phyloP scores from a whole-genome alignment of 2,113 vertebrate genomes.

The Morone saxatilis region DNA sequence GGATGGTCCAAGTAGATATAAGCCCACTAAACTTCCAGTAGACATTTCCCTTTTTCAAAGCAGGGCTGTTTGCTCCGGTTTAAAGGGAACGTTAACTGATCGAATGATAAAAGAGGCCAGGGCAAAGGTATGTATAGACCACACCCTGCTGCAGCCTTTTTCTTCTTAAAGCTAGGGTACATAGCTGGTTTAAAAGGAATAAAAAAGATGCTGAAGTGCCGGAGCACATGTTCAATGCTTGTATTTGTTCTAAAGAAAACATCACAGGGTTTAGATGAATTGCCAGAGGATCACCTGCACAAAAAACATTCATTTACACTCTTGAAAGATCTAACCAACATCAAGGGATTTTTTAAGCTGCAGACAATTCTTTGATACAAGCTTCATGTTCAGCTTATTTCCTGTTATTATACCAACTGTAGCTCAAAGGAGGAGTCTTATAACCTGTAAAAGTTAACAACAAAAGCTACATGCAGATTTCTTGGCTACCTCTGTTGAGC shows the following conservation, averaged over 20 bases:
- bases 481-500: conserved; percentile 54
- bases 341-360: conserved; percentile 25
- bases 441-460: conserved; percentile 59
- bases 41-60: conserved; percentile 66
- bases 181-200: conserved; percentile 54
- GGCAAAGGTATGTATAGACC: conserved; percentile 79
- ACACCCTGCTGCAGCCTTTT: conserved; percentile 68
- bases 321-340: conserved; percentile 46
- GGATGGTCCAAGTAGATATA: conserved; percentile 47
- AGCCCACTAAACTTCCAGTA: conserved; percentile 54
- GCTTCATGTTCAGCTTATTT: conserved; percentile 40
- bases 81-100: conserved; percentile 75
- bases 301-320: conserved; percentile 43
- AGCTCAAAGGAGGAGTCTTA: conserved; percentile 32
- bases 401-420: conserved; percentile 38
- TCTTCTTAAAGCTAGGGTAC: conserved; percentile 47
- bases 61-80: conserved; percentile 59
- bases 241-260: conserved; percentile 64
- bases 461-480: conserved; percentile 67
- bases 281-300: conserved; percentile 54
- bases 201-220: conserved; percentile 53
- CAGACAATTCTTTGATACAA: conserved; percentile 43
- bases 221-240: conserved; percentile 49
- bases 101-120: conserved; percentile 75
- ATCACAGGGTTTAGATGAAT: conserved; percentile 45